Conservation (phyloP, 2,113 vertebrate genomes). For the Chaetodon trifascialis region DNA sequence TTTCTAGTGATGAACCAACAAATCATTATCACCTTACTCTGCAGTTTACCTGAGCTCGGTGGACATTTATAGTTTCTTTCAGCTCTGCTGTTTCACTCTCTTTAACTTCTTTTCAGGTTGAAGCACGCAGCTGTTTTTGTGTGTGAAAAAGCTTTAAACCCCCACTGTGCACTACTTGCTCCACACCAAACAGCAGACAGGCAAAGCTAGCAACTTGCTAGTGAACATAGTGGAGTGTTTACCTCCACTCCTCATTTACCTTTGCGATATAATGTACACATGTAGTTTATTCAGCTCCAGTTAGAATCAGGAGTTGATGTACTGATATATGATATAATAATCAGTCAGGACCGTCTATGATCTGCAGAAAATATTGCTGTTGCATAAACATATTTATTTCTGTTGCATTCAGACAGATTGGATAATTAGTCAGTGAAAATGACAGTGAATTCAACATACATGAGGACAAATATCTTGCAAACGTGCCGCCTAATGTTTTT, state of each 20-base stretch:
- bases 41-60: not conserved
- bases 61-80: not conserved
- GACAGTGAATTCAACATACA: not conserved
- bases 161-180: not conserved
- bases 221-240: not conserved
- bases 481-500: not conserved
- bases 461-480: not conserved
- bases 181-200: not conserved
- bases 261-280: not conserved
- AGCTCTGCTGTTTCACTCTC: not conserved
- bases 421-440: not conserved
- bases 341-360: not conserved
- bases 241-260: no score
- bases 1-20: no score
- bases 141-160: not conserved
- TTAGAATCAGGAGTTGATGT: no score
- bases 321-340: no score
- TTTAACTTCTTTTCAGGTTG: not conserved
- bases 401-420: not conserved
- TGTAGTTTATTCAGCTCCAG: no score
- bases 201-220: not conserved
- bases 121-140: not conserved
- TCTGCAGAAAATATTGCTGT: not conserved
- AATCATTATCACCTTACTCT: not conserved
- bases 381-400: slow-evolving; percentile 1